Percentiles rank a stretch among this genome's conserved stretches.
Conservation (phyloP, 53 echinoderm and acorn worm species). For the Antedon mediterranea region DNA sequence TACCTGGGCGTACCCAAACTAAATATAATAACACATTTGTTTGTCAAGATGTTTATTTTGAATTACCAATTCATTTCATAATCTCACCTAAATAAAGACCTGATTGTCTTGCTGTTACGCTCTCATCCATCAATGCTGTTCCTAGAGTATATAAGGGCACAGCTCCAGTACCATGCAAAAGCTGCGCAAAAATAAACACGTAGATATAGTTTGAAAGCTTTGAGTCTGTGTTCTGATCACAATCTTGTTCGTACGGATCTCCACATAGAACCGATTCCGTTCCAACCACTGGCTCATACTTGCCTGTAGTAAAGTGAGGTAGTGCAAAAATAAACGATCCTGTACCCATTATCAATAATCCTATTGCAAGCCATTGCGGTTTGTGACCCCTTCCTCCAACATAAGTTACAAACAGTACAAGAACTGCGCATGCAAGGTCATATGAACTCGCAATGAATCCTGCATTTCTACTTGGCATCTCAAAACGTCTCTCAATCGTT, state of each 20-base stretch:
- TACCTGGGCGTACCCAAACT: too few relatives aligned
- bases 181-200: constrained; percentile 38
- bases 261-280: not conserved
- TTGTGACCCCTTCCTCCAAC: constrained; percentile 57
- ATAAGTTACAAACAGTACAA: constrained; percentile 53
- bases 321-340: constrained; percentile 35
- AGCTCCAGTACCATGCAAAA: constrained; percentile 31
- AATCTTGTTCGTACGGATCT: not conserved
- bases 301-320: constrained; percentile 47
- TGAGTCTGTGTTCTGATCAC: not conserved
- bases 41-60: too few relatives aligned
- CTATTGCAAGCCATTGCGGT: constrained; percentile 36
- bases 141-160: constrained; percentile 51
- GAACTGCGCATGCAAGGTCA: constrained; percentile 34
- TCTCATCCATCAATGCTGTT: constrained; percentile 50
- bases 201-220: constrained; percentile 38
- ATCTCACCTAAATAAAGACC: constrained; percentile 47
- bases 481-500: constrained; percentile 60
- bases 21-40: too few relatives aligned
- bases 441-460: constrained; percentile 50
- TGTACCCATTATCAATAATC: constrained; percentile 24
- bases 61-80: not conserved
- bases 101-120: constrained; percentile 32
- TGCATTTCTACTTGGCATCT: constrained; percentile 39
- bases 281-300: constrained; percentile 28